Percentiles rank a stretch among this genome's conserved stretches.
These are phyloP conservation scores for Amazona vittata DNA, from an alignment of 2,113 vertebrate species.

Conservation along the genomic window DNA sequence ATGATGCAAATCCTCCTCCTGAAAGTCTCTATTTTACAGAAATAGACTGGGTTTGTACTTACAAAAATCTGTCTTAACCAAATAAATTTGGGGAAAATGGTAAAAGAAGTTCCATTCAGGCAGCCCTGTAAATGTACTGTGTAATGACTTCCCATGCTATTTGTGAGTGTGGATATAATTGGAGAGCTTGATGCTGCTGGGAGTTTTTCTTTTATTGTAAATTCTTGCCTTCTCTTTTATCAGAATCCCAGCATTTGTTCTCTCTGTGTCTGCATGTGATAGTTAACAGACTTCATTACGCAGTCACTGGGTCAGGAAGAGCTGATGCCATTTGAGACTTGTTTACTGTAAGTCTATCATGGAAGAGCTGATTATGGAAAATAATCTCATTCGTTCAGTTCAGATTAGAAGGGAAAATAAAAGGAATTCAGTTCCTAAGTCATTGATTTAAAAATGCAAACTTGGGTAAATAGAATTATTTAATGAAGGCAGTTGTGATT, in stretches of 20 bases:
- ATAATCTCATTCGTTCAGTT: conserved; percentile 41
- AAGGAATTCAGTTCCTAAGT: neutral
- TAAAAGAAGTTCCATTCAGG: neutral
- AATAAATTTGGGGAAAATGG: neutral
- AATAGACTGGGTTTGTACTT: neutral
- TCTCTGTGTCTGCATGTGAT: neutral
- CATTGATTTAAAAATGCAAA: conserved; percentile 2
- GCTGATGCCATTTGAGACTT: neutral
- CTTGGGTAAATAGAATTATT: neutral
- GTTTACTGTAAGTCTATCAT: conserved; percentile 26
- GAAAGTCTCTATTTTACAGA: neutral
- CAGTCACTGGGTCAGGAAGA: conserved; percentile 8
- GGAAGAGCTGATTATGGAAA: conserved; percentile 35
- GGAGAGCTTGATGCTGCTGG: neutral
- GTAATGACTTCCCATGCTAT: neutral
- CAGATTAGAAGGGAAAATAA: conserved; percentile 35
- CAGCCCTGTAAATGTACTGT: neutral
- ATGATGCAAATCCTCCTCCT: neutral
- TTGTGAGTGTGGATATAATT: neutral
- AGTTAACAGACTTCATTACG: neutral
- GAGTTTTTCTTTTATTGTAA: neutral
- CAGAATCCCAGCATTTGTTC: neutral
- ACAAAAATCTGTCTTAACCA: neutral
- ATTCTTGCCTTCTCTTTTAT: neutral
- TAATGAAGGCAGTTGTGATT: neutral